phyloP scores from a whole-genome alignment of 2,888 invertebrate species.

The Dryobotodes eremita region DNA sequence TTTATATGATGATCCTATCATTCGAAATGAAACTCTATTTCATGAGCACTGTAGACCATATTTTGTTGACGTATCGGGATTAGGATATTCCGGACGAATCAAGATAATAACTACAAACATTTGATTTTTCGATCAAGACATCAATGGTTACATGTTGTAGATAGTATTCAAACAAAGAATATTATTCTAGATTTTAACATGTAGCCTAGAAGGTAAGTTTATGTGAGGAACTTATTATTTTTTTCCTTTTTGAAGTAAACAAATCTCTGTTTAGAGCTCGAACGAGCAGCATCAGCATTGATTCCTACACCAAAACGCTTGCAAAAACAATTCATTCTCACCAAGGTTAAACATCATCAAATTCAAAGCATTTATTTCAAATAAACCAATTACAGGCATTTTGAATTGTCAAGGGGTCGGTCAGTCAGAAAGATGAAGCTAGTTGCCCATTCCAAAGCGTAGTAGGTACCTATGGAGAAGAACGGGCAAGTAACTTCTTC shows the following conservation, averaged over 20 bases:
- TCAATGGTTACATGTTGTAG: not conserved
- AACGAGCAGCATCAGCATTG: not conserved
- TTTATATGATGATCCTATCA: not conserved
- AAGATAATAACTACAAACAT: not conserved
- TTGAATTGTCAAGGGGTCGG: no score
- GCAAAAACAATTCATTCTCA: no score
- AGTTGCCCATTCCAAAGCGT: no score
- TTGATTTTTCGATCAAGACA: no score
- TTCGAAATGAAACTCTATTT: constrained; percentile 13
- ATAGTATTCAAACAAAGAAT: not conserved
- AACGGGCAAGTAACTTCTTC: no score
- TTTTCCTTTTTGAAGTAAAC: not conserved
- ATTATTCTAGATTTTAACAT: not conserved
- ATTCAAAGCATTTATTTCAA: no score
- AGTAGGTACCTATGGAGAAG: no score
- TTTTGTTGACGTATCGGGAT: not conserved
- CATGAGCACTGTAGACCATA: no score
- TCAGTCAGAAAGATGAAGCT: no score
- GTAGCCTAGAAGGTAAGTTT: not conserved
- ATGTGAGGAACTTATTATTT: not conserved
- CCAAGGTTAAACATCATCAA: not conserved
- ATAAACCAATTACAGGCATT: no score
- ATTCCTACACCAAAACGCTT: not conserved
- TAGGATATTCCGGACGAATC: not conserved
- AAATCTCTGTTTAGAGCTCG: not conserved